Base-by-base conservation (phyloP, 2,888 invertebrate genomes). In the Drosophila melanocephala region DNA sequence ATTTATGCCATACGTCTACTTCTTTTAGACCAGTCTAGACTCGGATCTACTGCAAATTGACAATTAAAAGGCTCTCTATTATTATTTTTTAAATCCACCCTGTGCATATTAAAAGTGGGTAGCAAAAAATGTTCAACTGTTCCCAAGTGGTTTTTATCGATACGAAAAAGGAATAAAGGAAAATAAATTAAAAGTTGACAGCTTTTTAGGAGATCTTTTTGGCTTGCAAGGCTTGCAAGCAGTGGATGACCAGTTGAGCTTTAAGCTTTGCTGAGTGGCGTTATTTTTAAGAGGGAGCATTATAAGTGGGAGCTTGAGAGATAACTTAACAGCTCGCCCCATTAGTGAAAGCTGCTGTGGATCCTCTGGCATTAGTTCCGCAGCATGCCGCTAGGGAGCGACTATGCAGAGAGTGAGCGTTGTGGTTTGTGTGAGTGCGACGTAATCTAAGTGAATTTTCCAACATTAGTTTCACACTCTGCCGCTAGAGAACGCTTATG, bases 11-110 rank as follows among this genome's bases (percentile, higher is more conserved):
- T 32, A 32, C 65, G 65, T 50, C 30, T 1, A 30, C 52, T 6
- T 32, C 62, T 39, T 39, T 33, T 7, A 32, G 33, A 61, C 32
- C 39, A 61, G 66, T 63, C 66, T 66, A 66, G 42, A 64, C 56
- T 19, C 16, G 28, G 37, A 22, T 30, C 9, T 52, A 22, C 0
- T 5, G 6, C 22, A 56, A 39, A 19, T 39, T 28, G 16, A n/a
- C 35, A 26, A 37, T 26, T 19, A 28, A 28, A 10, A 10, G 51
- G 16, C 5, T 51, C 10, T 63, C 9, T 9, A 2, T 9, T 9
- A 26, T 47, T 47, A 47, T 26, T 26, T 47, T 26, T 9, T 5
- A 5, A 16, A 16, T 47, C 16, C 47, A 16, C 26, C 16, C 47
- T 26, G 5, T 26, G 47, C 26, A 26, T 26, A 26, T 16, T 47